Percentiles rank a stretch among this genome's conserved stretches.
phyloP scores from a whole-genome alignment of 2,888 invertebrate species.

The Temnothorax ravouxi region DNA sequence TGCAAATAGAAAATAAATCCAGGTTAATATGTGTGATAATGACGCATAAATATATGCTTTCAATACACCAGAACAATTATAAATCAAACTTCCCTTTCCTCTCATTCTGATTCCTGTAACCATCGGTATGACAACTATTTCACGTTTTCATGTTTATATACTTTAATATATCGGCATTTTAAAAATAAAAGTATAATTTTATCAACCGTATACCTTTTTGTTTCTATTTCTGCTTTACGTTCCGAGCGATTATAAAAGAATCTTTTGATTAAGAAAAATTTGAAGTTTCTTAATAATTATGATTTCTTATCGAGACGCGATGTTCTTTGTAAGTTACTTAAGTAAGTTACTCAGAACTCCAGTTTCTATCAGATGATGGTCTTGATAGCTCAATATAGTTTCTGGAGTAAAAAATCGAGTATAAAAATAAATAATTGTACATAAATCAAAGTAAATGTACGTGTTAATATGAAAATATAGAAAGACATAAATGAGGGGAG shows the following conservation, averaged over 20 bases:
- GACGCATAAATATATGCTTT: neutral
- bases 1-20: neutral
- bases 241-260: neutral
- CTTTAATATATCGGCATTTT: neutral
- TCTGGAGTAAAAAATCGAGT: neutral
- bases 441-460: slow-evolving; percentile 1
- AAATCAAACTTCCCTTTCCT: neutral
- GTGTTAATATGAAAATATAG: neutral
- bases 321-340: too few species aligned
- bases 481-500: neutral
- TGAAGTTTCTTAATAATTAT: neutral
- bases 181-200: neutral
- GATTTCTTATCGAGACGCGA: neutral
- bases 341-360: too few species aligned
- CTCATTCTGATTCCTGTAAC: neutral
- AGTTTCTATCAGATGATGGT: neutral
- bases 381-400: neutral
- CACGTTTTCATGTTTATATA: neutral
- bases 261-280: neutral
- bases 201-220: neutral
- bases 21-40: neutral
- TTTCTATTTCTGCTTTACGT: neutral
- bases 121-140: neutral
- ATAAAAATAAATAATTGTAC: neutral
- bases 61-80: neutral